Evolutionary conservation across 2,113 vertebrate genomes (phyloP), one percentile per base, ranked within the genome.

Genomic region (Stictonetta naevosa): DNA sequence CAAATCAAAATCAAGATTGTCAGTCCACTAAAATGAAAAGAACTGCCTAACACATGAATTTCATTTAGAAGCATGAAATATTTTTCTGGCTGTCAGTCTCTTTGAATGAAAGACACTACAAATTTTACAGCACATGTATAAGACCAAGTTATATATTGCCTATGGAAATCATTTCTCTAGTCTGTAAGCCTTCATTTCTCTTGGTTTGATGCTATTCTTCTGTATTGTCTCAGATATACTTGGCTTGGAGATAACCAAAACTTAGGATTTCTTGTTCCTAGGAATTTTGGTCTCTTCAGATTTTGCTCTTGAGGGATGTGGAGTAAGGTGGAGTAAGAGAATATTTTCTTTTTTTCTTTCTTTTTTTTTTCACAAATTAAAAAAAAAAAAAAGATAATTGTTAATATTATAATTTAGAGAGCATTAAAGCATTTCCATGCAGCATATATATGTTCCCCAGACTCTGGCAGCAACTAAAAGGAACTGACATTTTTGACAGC

Each of bases 401-500:
- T 55, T 91, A 18, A 40, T 92, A 11, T 44, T 69, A 29, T 17
- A 78, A 64, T 84, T 83, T 73, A 82, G 42, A 91, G 21, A 75
- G 31, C 18, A 53, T 48, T n/a, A 81, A 84, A 87, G 19, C 33
- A 36, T 50, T 95, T 67, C 52, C 13, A 78, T 55, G 53, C 48
- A 79, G 48, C 31, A 29, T n/a, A 7, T 44, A 74, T 86, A n/a
- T n/a, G n/a, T 88, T 94, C 56, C 22, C 34, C 9, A 81, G 53
- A 87, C 29, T 87, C 58, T 82, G 33, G 53, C 42, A 96, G 40
- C 26, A 79, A 16, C 23, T 66, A 50, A 81, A 88, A 92, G n/a
- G 29, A 89, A 28, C 26, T 72, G 86, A 73, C 26, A 73, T 86
- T 95, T 91, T 89, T 79, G 66, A 85, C 91, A 91, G 73, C 53